These are phyloP conservation scores for Gymnarchus niloticus DNA, from an alignment of 2,113 vertebrate genomes.

Conservation along the genomic window DNA sequence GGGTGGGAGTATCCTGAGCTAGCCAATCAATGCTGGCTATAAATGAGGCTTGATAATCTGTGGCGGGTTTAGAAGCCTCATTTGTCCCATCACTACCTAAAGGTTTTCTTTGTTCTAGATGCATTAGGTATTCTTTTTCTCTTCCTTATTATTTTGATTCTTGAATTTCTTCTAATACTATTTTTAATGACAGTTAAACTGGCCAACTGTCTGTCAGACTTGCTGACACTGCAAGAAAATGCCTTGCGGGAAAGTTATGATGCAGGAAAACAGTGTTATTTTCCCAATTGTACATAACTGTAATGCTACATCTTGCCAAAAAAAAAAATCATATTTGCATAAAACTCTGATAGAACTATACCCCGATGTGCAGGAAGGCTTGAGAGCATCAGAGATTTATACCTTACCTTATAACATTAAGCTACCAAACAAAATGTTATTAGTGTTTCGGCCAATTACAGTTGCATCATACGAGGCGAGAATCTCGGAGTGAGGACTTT, in stretches of 20 bases:
- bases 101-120: too few relatives aligned
- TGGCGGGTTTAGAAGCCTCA: too few relatives aligned
- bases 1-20: too few relatives aligned
- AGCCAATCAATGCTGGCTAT: too few relatives aligned
- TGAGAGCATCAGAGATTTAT: neutral
- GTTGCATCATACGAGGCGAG: neutral
- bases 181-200: neutral
- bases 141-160: neutral
- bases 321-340: neutral
- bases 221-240: neutral
- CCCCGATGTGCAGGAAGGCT: neutral
- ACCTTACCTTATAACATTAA: neutral
- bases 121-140: neutral
- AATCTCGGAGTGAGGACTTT: neutral
- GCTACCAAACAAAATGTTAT: neutral
- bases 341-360: neutral
- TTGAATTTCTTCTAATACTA: neutral
- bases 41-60: too few relatives aligned
- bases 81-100: too few relatives aligned
- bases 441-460: neutral
- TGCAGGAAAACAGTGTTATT: neutral
- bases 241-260: neutral
- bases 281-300: neutral
- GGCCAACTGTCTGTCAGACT: neutral
- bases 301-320: neutral